Percentiles rank a stretch among this genome's conserved stretches.
phyloP scores from a whole-genome alignment of 2,888 invertebrate species.

The Drosophila kanekoi region DNA sequence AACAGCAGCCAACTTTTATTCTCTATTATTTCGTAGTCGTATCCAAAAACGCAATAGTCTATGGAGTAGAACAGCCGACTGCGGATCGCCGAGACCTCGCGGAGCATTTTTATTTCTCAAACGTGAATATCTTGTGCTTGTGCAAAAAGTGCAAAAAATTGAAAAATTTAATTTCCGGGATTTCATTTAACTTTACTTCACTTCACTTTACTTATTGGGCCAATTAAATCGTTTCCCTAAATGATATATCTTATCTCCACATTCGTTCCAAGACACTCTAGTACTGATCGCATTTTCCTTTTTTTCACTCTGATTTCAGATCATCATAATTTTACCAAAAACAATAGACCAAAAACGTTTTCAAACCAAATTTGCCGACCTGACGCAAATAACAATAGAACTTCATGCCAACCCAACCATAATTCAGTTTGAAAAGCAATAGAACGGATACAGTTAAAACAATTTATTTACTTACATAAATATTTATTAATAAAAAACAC shows the following conservation, averaged over 20 bases:
- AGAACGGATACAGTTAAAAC: conserved; percentile 75
- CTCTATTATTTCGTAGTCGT: conserved; percentile 66
- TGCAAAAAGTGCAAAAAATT: conserved; percentile 15
- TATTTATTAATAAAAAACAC: conserved; percentile 9
- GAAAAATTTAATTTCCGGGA: neutral
- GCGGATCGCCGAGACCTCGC: conserved; percentile 78
- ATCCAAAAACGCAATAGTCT: conserved; percentile 74
- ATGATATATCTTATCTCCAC: too few species aligned
- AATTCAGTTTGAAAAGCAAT: conserved; percentile 81
- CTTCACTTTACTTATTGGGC: too few species aligned
- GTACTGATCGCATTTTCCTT: conserved; percentile 13
- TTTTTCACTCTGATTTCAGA: conserved; percentile 65
- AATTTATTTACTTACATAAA: conserved; percentile 36
- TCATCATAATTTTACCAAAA: conserved; percentile 83
- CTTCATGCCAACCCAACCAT: conserved; percentile 75
- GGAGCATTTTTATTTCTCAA: conserved; percentile 79
- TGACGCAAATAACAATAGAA: conserved; percentile 70
- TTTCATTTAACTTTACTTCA: too few species aligned
- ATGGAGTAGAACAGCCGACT: conserved; percentile 80
- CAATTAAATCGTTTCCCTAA: too few species aligned
- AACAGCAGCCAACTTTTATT: conserved; percentile 65
- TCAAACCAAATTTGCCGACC: conserved; percentile 55
- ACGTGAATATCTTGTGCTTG: conserved; percentile 64
- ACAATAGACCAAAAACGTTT: conserved; percentile 83
- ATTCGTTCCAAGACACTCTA: neutral